phyloP scores from a whole-genome alignment of 2,888 invertebrate genomes.

The Troides aeacus region DNA sequence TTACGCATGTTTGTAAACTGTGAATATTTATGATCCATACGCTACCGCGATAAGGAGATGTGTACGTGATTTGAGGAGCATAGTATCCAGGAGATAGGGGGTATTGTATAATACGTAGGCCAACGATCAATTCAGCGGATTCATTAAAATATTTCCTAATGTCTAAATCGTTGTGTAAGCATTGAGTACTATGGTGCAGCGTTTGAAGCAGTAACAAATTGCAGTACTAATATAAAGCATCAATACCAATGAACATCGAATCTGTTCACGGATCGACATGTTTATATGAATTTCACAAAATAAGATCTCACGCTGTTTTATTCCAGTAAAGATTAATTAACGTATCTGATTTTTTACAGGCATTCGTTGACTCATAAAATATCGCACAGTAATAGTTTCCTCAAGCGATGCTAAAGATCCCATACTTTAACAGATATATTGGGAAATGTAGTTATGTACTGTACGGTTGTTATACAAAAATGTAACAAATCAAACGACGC shows the following conservation, averaged over 20 bases:
- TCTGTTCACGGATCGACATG: too few species aligned
- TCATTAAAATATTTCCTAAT: neutral
- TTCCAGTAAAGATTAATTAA: neutral
- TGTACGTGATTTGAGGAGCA: constrained; percentile 65
- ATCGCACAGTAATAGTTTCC: neutral
- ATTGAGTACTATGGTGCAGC: too few species aligned
- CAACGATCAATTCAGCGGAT: neutral
- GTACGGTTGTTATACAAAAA: constrained; percentile 6
- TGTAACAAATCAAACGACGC: constrained; percentile 20
- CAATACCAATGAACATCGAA: too few species aligned
- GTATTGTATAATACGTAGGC: neutral
- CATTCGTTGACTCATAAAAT: neutral
- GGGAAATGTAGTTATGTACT: neutral
- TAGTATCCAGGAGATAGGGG: constrained; percentile 31
- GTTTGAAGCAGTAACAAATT: too few species aligned
- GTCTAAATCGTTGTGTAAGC: too few species aligned
- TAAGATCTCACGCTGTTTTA: neutral
- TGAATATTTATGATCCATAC: constrained; percentile 20
- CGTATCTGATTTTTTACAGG: neutral
- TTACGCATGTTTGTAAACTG: constrained; percentile 28
- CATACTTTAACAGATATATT: neutral
- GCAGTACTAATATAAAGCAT: too few species aligned
- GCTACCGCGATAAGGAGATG: constrained; percentile 55
- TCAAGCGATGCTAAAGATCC: too few species aligned
- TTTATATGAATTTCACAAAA: too few species aligned